Evolutionary conservation across 2,797 vertebrate species (phyloP).

Genomic region (Pipistrellus kuhlii): DNA sequence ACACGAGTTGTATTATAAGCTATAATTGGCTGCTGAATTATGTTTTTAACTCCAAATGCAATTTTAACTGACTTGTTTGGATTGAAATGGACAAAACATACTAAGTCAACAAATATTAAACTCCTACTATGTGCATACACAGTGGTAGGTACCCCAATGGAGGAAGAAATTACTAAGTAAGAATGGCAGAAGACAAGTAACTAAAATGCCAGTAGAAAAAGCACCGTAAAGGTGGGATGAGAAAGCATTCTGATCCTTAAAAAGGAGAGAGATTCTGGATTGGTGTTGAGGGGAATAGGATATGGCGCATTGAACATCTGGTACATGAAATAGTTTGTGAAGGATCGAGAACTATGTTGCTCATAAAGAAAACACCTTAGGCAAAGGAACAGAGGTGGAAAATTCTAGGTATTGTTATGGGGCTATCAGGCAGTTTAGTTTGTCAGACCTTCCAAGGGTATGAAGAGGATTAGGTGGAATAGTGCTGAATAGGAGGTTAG

Average conservation of each 20-base stretch:
- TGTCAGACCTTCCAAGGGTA: background rate
- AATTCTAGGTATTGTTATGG: background rate
- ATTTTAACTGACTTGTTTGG: slow-evolving; percentile 12
- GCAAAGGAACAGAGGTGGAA: background rate
- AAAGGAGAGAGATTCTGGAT: background rate
- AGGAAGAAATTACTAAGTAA: background rate
- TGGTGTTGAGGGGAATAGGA: background rate
- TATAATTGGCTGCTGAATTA: background rate
- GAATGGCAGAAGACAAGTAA: background rate
- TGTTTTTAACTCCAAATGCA: background rate
- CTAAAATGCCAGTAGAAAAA: background rate
- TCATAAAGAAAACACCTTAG: background rate
- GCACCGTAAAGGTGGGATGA: background rate
- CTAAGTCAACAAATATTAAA: slow-evolving; percentile 11
- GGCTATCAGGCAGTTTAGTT: background rate
- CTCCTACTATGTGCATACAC: background rate
- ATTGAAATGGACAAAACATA: background rate
- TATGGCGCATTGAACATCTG: background rate
- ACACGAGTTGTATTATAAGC: background rate
- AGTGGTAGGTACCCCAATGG: background rate
- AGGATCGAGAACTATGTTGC: background rate
- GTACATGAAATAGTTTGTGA: background rate
- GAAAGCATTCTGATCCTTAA: background rate
- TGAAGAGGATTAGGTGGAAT: background rate
- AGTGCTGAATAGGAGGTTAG: background rate